Evolutionary conservation across 2,797 vertebrate species (phyloP), one percentile per base, ranked within the genome.

Genomic region (Geotrypetes seraphini): DNA sequence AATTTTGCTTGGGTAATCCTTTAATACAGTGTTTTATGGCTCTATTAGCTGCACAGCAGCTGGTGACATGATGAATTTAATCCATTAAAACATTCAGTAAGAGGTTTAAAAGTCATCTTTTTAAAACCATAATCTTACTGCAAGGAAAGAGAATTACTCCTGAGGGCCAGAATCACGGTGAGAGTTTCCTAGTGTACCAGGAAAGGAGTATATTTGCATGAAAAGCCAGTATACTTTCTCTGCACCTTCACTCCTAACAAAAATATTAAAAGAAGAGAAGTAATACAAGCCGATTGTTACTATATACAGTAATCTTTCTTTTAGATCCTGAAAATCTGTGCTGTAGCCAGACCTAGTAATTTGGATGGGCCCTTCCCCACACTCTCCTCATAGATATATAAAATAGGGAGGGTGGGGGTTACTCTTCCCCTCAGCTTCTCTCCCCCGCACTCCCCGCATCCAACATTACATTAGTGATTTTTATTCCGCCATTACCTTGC

Each of bases 1-100:
- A 84, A 83, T 83, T 85, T 85, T 85, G 81, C 83, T 83, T 81
- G 81, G 75, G 78, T 83, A 86, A 85, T 82, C 80, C 82, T 86
- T 83, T 83, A 84, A 85, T 86, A 86, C 81, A 85, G 75, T 79
- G 75, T 78, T 85, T 85, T 82, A 84, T 85, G 79, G 74, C 79
- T 80, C 78, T 83, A 82, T 87, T 85, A 86, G 75, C 71, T 70
- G 75, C 82, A 80, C 78, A 84, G 81, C 82, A 83, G 77, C 80
- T 83, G 81, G 75, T 80, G 82, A 83, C 78, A 83, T 83, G 80
- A 86, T 84, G 78, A 85, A 86, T 85, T 81, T 84, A 85, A 82
- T 81, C 77, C 81, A 86, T 86, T 85, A 84, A 85, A 81, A 85
- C 75, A 77, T 81, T 79, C 81, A 84, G 73, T 71, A 78, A 78